These are phyloP conservation scores for Uloborus diversus DNA, from an alignment of 1,140 invertebrate genomes.

Conservation along the genomic window DNA sequence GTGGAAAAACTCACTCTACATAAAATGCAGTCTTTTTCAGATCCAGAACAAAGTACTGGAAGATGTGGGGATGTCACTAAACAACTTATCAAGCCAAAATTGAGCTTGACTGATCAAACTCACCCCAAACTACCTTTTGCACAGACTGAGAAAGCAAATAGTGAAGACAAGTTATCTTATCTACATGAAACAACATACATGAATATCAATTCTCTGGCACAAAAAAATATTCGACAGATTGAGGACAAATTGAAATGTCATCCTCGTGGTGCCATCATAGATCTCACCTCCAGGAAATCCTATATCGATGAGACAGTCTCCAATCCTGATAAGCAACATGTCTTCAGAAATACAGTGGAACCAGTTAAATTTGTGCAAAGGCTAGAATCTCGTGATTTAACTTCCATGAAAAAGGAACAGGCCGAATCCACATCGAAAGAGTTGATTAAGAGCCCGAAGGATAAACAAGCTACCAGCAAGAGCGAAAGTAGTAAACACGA, in stretches of 20 bases:
- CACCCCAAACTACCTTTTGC: slow-evolving; percentile 37
- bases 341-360: slow-evolving; percentile 31
- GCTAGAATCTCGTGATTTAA: slow-evolving; percentile 33
- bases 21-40: slow-evolving; percentile 47
- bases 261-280: slow-evolving; percentile 56
- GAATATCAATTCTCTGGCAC: slow-evolving; percentile 47
- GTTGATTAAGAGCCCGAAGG: neutral
- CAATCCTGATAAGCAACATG: slow-evolving; percentile 15
- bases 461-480: neutral
- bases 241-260: slow-evolving; percentile 49
- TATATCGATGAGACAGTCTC: slow-evolving; percentile 41
- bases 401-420: slow-evolving; percentile 24
- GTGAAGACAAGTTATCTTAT: slow-evolving; percentile 19
- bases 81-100: slow-evolving; percentile 35
- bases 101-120: slow-evolving; percentile 40
- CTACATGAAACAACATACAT: slow-evolving; percentile 42
- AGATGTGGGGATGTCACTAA: neutral
- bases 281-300: slow-evolving; percentile 53
- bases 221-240: slow-evolving; percentile 49
- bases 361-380: slow-evolving; percentile 33
- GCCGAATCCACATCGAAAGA: neutral
- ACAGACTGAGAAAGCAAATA: slow-evolving; percentile 4
- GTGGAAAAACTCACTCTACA: slow-evolving; percentile 12
- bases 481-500: slow-evolving; percentile 15
- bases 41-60: slow-evolving; percentile 34